A percentile compares a stretch with the other conserved stretches of the same genome.
Conservation (phyloP, 2,113 vertebrate genomes). For the Ophiodon elongatus region DNA sequence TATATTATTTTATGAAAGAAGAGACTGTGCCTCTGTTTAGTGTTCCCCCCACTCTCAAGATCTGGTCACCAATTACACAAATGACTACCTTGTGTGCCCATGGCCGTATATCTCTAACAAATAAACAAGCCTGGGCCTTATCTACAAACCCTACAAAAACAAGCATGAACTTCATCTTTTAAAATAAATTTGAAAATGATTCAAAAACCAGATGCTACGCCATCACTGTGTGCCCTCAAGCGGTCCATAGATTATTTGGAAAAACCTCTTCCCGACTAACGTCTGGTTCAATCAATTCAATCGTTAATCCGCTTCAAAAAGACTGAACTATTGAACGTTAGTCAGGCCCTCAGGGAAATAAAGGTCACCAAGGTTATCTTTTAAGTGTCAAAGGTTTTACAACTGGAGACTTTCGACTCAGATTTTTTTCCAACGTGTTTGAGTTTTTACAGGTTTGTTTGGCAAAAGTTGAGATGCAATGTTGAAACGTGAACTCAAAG, state of each 20-base stretch:
- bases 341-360: background rate
- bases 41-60: background rate
- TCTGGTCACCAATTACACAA: background rate
- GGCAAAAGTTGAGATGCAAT: background rate
- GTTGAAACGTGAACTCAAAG: background rate
- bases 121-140: background rate
- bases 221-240: background rate
- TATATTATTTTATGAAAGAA: background rate
- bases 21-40: background rate
- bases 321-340: background rate
- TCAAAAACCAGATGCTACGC: conserved; percentile 13
- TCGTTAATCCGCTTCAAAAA: background rate
- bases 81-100: background rate
- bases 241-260: background rate
- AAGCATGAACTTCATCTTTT: background rate
- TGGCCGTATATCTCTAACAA: background rate
- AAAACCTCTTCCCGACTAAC: background rate
- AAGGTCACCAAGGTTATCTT: conserved; percentile 26
- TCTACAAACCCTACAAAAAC: conserved; percentile 1
- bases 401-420: background rate
- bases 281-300: conserved; percentile 2
- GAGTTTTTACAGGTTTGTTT: background rate
- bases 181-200: background rate
- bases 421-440: background rate
- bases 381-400: background rate